Evolutionary conservation across 2,888 invertebrate genomes (phyloP).

Genomic region (Priapulus caudatus): DNA sequence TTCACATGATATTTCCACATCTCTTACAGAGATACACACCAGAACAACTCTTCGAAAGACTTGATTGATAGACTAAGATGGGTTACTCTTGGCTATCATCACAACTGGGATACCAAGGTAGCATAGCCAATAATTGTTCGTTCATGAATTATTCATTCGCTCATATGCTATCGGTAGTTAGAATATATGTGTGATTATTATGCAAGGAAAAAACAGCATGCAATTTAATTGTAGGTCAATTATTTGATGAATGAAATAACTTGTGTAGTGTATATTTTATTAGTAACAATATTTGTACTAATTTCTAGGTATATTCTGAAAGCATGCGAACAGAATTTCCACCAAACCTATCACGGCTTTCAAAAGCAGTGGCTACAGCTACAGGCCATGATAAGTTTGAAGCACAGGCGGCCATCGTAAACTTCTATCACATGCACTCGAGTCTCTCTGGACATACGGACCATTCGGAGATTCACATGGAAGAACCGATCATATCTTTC

Average conservation of each 20-base stretch:
- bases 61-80: slow-evolving; percentile 59
- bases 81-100: slow-evolving; percentile 93
- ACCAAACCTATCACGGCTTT: slow-evolving; percentile 52
- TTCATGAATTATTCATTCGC: too few species aligned
- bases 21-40: too few species aligned
- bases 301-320: too few species aligned
- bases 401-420: slow-evolving; percentile 88
- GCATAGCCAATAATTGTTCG: too few species aligned
- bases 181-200: too few species aligned
- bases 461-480: slow-evolving; percentile 71
- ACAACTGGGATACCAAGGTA: slow-evolving; percentile 92
- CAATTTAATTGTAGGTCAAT: slow-evolving; percentile 30
- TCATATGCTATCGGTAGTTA: too few species aligned
- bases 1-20: too few species aligned
- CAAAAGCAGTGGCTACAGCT: slow-evolving; percentile 45
- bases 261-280: neutral
- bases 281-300: too few species aligned
- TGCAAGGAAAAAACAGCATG: too few species aligned
- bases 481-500: slow-evolving; percentile 79
- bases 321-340: slow-evolving; percentile 63
- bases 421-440: slow-evolving; percentile 86
- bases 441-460: slow-evolving; percentile 88
- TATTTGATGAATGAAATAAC: neutral
- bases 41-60: too few species aligned
- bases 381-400: slow-evolving; percentile 44